Evolutionary conservation across 1,140 invertebrate species (phyloP).

Genomic region (Aphaenogaster ashmeadi): DNA sequence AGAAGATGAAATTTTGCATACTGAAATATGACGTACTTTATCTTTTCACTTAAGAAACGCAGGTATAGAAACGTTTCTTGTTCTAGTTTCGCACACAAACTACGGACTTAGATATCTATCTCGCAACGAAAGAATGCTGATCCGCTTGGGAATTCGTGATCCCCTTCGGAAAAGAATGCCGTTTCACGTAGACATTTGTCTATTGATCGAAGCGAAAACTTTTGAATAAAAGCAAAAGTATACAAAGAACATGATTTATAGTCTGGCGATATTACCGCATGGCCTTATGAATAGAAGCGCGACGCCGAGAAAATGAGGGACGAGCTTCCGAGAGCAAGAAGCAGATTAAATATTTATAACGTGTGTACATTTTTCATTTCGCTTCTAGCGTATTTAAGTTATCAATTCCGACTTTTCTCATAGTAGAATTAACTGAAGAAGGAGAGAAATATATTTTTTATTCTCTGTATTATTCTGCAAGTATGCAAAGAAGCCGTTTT

Average conservation of each 20-base stretch:
- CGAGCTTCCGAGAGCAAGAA: constrained; percentile 14
- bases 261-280: constrained; percentile 40
- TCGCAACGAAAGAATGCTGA: constrained; percentile 32
- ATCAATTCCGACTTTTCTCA: constrained; percentile 10
- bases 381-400: background rate
- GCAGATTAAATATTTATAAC: constrained; percentile 56
- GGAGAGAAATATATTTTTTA: constrained; percentile 12
- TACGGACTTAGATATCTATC: constrained; percentile 21
- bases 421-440: background rate
- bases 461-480: background rate
- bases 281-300: constrained; percentile 36
- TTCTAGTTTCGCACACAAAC: constrained; percentile 25
- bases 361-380: constrained; percentile 21
- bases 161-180: constrained; percentile 26
- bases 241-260: constrained; percentile 51
- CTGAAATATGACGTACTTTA: constrained; percentile 25
- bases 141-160: constrained; percentile 21
- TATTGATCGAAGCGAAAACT: constrained; percentile 31
- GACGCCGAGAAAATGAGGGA: constrained; percentile 28
- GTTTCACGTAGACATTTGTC: constrained; percentile 18
- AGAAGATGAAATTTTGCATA: constrained; percentile 8
- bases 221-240: constrained; percentile 39
- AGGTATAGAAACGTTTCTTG: background rate
- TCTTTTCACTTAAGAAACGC: constrained; percentile 27
- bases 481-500: background rate